Evolutionary conservation across 2,888 invertebrate genomes (phyloP).

Genomic region (Pandemis heparana): DNA sequence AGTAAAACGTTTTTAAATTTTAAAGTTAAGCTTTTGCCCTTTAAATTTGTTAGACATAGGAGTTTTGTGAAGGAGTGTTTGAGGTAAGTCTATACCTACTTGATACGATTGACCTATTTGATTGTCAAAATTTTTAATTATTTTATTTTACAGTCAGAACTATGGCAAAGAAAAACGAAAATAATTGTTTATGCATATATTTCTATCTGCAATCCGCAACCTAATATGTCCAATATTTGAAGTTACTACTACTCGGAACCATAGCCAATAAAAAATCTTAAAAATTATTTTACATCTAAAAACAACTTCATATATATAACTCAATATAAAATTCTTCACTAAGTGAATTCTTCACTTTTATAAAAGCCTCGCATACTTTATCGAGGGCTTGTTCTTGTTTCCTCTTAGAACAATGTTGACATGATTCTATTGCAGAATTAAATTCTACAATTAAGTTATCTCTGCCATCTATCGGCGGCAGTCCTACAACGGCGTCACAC

Average conservation of each 20-base stretch:
- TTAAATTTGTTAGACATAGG: slow-evolving; percentile 38
- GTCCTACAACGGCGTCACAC: slow-evolving; percentile 90
- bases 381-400: slow-evolving; percentile 77
- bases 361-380: slow-evolving; percentile 83
- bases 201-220: not conserved
- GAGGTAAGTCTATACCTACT: slow-evolving; percentile 54
- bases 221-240: not conserved
- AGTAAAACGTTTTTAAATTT: slow-evolving; percentile 10
- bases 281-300: not conserved
- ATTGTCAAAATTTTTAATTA: no score
- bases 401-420: slow-evolving; percentile 83
- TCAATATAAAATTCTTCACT: not conserved
- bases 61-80: slow-evolving; percentile 55
- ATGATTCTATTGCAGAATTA: slow-evolving; percentile 86
- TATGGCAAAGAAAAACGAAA: no score
- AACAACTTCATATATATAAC: not conserved
- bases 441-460: slow-evolving; percentile 88
- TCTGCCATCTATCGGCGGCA: slow-evolving; percentile 88
- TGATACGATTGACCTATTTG: no score
- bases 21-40: slow-evolving; percentile 12
- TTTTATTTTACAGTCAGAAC: no score
- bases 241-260: not conserved
- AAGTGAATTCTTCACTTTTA: not conserved
- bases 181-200: no score
- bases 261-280: not conserved